These are phyloP conservation scores for Panagrolaimus sp. DNA, from an alignment of 1,140 invertebrate species.

Conservation along the genomic window DNA sequence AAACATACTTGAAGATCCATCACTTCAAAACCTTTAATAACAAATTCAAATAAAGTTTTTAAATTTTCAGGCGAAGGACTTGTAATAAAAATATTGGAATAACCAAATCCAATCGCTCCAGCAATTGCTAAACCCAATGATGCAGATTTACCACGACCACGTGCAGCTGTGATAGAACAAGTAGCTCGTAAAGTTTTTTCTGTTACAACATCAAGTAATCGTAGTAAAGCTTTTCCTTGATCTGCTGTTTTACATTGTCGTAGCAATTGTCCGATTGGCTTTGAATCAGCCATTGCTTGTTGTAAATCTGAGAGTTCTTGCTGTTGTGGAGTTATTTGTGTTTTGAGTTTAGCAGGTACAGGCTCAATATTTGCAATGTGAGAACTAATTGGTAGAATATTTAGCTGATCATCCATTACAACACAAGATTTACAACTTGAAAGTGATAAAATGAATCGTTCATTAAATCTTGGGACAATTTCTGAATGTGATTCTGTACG, in stretches of 20 bases:
- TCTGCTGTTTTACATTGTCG: constrained; percentile 86
- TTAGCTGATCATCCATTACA: constrained; percentile 85
- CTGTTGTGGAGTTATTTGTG: constrained; percentile 50
- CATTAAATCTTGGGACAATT: constrained; percentile 88
- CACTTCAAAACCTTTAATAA: constrained; percentile 90
- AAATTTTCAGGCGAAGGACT: constrained; percentile 96
- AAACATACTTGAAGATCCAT: constrained; percentile 70
- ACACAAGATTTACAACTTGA: constrained; percentile 78
- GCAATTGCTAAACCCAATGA: constrained; percentile 80
- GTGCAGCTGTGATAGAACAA: constrained; percentile 85
- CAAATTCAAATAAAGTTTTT: constrained; percentile 93
- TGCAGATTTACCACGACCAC: constrained; percentile 96
- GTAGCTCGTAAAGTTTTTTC: constrained; percentile 84
- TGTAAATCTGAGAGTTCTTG: constrained; percentile 69
- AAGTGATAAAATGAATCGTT: constrained; percentile 85
- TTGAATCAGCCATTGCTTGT: constrained; percentile 74
- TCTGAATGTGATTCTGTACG: constrained; percentile 88
- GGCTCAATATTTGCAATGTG: constrained; percentile 71
- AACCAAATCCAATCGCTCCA: constrained; percentile 67
- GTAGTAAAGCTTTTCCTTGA: constrained; percentile 81
- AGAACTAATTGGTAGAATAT: constrained; percentile 83
- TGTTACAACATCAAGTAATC: constrained; percentile 87
- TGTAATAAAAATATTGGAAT: constrained; percentile 97
- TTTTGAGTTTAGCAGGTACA: constrained; percentile 62
- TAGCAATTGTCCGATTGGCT: constrained; percentile 81